phyloP scores from a whole-genome alignment of 2,113 vertebrate species.

The Urocitellus parryii region DNA sequence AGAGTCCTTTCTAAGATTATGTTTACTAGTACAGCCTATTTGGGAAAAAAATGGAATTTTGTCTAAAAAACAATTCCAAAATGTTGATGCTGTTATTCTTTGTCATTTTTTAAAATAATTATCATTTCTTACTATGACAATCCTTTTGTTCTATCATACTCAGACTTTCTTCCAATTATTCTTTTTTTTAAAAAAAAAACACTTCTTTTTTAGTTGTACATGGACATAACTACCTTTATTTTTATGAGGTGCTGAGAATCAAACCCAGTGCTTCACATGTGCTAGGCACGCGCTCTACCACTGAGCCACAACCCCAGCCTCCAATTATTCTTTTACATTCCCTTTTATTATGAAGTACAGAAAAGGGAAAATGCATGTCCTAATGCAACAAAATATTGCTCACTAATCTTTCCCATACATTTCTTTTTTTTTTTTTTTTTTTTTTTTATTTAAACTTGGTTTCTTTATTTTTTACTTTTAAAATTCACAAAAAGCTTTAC shows the following conservation, averaged over 20 bases:
- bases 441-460: constrained; percentile 65
- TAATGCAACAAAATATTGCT: neutral
- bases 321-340: neutral
- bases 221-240: too few species aligned
- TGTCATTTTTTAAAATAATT: neutral
- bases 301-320: too few species aligned
- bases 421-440: too few species aligned
- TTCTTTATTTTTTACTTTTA: constrained; percentile 77
- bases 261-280: too few species aligned
- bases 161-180: neutral
- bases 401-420: neutral
- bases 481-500: constrained; percentile 75
- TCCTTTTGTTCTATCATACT: neutral
- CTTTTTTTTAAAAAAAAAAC: too few species aligned
- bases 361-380: neutral
- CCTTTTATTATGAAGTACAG: neutral
- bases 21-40: neutral
- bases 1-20: neutral
- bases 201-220: too few species aligned
- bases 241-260: too few species aligned
- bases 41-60: too few species aligned
- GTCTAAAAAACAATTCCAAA: too few species aligned
- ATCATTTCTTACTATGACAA: neutral
- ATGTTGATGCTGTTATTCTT: too few species aligned
- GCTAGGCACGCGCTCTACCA: too few species aligned